Evolutionary conservation across 2,113 vertebrate genomes (phyloP), one percentile per base, ranked within the genome.

Genomic region (Amblyornis subalaris): DNA sequence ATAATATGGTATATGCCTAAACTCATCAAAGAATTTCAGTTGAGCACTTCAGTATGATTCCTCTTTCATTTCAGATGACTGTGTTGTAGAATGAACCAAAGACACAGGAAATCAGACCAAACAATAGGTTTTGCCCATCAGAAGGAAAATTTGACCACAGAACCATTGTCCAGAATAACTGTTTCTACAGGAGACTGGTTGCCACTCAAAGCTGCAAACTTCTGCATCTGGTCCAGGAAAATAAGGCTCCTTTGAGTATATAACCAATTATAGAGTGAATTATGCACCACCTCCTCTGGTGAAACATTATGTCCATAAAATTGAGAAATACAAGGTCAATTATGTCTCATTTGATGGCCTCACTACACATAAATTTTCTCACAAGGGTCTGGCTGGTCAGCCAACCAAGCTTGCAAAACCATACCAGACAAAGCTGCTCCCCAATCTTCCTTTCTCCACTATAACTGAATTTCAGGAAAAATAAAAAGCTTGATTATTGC

Each of bases 51-150:
- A 51, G 25, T 48, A 44, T n/a, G 53, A 66, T 40, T 91, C 11
- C 60, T 65, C 40, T 94, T 97, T 83, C 3, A 44, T 98, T 98
- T 89, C 94, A 99, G 98, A 77, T 60, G 96, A 98, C 77, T 98
- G 70, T 95, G 79, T 86, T 75, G 14, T 97, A 97, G 98, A 96
- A 93, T 51, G 54, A 76, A 55, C 78, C 85, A 13, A 98, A 70
- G 93, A 67, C 60, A 14, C 92, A 97, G 26, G 38, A 81, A 2
- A 80, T 85, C n/a, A 97, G 85, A 74, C 91, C 90, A 6, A 38
- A 51, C 0, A 8, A 64, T 17, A 51, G 80, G 14, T 97, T 92
- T 94, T 24, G 4, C 11, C 90, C 95, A 21, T 54, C 84, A 40
- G 85, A 96, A 24, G 62, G 83, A 70, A 97, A 79, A 73, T 97